Conservation (phyloP, 2,113 vertebrate species). For the Albula goreensis region DNA sequence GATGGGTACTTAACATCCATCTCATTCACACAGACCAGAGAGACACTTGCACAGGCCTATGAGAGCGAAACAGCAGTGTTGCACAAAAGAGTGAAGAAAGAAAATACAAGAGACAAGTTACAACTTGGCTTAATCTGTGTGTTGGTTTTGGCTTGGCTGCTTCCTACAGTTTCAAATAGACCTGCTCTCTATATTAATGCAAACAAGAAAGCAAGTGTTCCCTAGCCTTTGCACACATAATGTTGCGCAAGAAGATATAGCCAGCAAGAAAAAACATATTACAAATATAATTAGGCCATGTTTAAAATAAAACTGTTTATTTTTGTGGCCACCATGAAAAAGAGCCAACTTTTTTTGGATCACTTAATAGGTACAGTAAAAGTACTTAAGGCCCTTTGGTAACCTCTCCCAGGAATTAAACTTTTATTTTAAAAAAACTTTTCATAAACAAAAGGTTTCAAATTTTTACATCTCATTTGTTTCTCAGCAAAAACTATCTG, state of each 20-base stretch:
- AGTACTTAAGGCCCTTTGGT: neutral
- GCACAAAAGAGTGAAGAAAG: neutral
- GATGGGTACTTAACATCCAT: neutral
- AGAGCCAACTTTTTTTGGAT: constrained; percentile 15
- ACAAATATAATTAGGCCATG: constrained; percentile 16
- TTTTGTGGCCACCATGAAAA: constrained; percentile 4
- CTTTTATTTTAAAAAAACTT: neutral
- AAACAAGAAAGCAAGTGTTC: constrained; percentile 10
- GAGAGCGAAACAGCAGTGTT: neutral
- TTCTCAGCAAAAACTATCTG: too few species aligned
- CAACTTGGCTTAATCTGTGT: neutral
- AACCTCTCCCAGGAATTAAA: neutral
- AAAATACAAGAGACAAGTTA: neutral
- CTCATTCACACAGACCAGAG: neutral
- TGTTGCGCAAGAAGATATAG: neutral
- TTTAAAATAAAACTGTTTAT: constrained; percentile 19
- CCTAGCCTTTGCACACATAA: neutral
- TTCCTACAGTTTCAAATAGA: neutral
- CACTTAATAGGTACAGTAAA: constrained; percentile 5
- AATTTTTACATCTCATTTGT: neutral
- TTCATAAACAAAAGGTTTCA: neutral
- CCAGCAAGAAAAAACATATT: neutral
- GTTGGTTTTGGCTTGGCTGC: neutral
- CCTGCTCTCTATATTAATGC: neutral
- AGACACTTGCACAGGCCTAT: neutral